Evolutionary conservation across 2,888 invertebrate species (phyloP).

Genomic region (Blastobasis lacticolella): DNA sequence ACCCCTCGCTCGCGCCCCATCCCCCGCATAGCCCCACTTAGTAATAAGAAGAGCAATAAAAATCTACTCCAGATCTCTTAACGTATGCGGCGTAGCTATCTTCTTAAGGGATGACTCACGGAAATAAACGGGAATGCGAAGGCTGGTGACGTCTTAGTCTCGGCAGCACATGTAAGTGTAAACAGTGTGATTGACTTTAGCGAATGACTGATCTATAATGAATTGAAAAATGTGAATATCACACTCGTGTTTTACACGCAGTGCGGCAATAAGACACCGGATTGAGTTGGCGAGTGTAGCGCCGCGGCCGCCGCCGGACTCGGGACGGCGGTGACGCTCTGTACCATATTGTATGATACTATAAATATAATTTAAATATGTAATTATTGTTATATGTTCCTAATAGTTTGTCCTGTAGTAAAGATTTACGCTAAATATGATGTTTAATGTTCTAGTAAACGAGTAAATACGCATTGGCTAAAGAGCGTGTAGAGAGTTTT

Average conservation of each 20-base stretch:
- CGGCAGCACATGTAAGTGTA: no score
- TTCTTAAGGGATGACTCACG: no score
- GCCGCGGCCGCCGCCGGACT: background rate
- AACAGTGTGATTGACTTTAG: constrained; percentile 20
- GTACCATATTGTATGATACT: constrained; percentile 13
- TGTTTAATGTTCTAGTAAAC: constrained; percentile 34
- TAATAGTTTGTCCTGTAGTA: constrained; percentile 61
- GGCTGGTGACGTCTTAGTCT: no score
- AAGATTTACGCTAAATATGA: constrained; percentile 45
- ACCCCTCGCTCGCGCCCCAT: constrained; percentile 44
- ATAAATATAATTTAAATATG: constrained; percentile 42
- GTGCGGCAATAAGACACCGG: background rate
- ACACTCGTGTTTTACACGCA: background rate
- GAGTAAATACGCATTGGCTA: constrained; percentile 27
- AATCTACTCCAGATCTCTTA: constrained; percentile 36
- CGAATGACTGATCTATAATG: constrained; percentile 22
- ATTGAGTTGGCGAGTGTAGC: background rate
- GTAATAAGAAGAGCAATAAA: constrained; percentile 32
- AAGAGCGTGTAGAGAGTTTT: constrained; percentile 9
- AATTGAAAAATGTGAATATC: constrained; percentile 22
- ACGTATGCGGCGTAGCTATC: constrained; percentile 8
- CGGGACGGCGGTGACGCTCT: background rate
- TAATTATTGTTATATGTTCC: constrained; percentile 69
- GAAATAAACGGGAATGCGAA: no score
- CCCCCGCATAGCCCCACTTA: constrained; percentile 66